A percentile compares a stretch with the other conserved stretches of the same genome.
Conservation (phyloP, 2,113 vertebrate genomes). For the Dromiciops gliroides region DNA sequence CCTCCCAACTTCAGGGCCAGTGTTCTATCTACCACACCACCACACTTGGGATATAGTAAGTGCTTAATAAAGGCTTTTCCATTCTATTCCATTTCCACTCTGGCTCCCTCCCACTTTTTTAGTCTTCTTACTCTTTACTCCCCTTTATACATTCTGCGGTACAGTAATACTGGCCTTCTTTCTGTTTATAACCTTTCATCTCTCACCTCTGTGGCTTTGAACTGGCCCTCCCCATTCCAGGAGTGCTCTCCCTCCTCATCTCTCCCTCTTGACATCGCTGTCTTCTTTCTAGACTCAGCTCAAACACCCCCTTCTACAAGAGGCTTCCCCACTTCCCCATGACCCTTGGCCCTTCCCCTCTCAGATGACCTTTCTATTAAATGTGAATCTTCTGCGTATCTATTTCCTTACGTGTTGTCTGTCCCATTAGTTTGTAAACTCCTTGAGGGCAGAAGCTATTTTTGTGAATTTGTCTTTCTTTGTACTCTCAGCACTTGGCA, state of each 20-base stretch:
- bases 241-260: background rate
- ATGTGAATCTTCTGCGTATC: background rate
- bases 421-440: background rate
- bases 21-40: too few relatives aligned
- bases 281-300: background rate
- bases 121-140: background rate
- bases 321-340: background rate
- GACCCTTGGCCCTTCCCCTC: background rate
- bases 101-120: accelerated
- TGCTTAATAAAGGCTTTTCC: background rate
- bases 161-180: background rate
- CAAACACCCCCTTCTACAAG: background rate
- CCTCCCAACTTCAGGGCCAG: too few relatives aligned
- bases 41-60: background rate
- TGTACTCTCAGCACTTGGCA: background rate
- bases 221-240: background rate
- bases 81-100: background rate
- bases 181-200: constrained; percentile 8
- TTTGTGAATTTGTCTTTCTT: background rate
- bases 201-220: background rate
- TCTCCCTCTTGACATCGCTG: background rate
- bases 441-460: background rate
- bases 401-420: background rate
- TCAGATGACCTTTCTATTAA: background rate
- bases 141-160: background rate